Evolutionary conservation across 2,113 vertebrate genomes (phyloP), one percentile per base, ranked within the genome.

Genomic region (Coptodon bakossiorum): DNA sequence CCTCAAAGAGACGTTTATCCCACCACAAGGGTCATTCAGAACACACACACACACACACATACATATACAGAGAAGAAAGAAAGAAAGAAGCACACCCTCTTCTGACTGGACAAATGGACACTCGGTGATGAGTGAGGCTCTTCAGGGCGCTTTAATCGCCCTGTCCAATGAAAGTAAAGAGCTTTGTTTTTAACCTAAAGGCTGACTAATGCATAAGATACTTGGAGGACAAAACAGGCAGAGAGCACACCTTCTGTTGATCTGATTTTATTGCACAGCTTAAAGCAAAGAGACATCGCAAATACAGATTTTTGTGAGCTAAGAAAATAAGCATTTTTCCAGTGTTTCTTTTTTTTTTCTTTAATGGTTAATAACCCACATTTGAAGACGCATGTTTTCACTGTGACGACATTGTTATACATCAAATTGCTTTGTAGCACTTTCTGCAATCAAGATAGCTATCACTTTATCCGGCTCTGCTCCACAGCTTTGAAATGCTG

Each of bases 1-100:
- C 86, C 89, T 95, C 91, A 95, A 95, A 93, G 94, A 80, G 83
- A 88, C 78, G 80, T 85, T 95, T 95, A 91, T 95, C 85, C 87
- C 16, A 14, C 61, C 52, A 88, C 86, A 68, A 88, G 87, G 87
- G 86, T 91, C 83, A 80, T 86, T 92, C 88, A 91, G 54, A 85
- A 56, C 87, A 88, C 38, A 84, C 7, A 40, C 34, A 45, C 34
- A 57, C 71, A 87, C 7, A 22, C 22, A 22, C 22, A 22, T 24
- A 85, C 3, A 45, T 24, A 53, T 12, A 82, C 53, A 68, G 80
- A 88, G 8, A 10, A 86, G 56, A 84, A 40, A 78, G 61, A 81
- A 31, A 82, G 61, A 84, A 52, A 63, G 83, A 71, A 17, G 34
- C 81, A 22, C 83, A 66, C 80, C 19, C 87, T 87, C 93, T 83